A percentile compares a stretch with the other conserved stretches of the same genome.
Evolutionary conservation across 1,140 invertebrate genomes (phyloP).

Genomic region (Drosophila micromelanica): DNA sequence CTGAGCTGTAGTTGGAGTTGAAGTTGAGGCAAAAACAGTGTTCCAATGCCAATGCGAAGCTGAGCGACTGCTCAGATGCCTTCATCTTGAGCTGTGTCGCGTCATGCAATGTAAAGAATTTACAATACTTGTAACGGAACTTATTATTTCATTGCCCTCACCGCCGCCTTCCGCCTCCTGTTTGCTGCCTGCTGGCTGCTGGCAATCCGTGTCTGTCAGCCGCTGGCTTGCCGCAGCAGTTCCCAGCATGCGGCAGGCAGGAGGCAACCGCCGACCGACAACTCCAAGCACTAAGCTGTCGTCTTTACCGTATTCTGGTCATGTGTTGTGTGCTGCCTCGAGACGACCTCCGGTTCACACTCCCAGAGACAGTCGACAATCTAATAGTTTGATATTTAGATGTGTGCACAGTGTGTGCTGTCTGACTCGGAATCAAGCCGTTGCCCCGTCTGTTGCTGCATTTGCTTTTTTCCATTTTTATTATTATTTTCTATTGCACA

Average conservation of each 20-base stretch:
- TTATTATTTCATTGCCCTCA: constrained; percentile 62
- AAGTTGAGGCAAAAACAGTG: background rate
- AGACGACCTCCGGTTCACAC: constrained; percentile 34
- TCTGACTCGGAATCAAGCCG: constrained; percentile 5
- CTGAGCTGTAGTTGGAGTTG: background rate
- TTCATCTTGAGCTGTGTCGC: constrained; percentile 35
- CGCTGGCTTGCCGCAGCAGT: constrained; percentile 24
- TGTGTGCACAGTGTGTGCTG: constrained; percentile 7
- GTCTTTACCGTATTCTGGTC: constrained; percentile 37
- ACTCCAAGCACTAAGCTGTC: constrained; percentile 9
- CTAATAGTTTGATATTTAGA: constrained; percentile 24
- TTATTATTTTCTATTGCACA: constrained; percentile 34
- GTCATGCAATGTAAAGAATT: constrained; percentile 61
- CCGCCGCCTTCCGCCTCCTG: background rate
- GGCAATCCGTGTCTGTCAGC: constrained; percentile 15
- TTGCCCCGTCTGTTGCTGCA: background rate
- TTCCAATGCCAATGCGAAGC: constrained; percentile 13
- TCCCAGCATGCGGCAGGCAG: constrained; percentile 18
- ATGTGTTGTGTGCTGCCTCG: constrained; percentile 31
- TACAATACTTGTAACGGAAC: constrained; percentile 67
- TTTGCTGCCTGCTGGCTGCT: constrained; percentile 13
- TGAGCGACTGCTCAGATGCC: constrained; percentile 21
- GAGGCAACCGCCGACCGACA: constrained; percentile 7
- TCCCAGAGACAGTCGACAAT: constrained; percentile 3
- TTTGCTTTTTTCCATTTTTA: background rate